Conservation (phyloP, 23 tunicate species). For the Trididemnum clinides region DNA sequence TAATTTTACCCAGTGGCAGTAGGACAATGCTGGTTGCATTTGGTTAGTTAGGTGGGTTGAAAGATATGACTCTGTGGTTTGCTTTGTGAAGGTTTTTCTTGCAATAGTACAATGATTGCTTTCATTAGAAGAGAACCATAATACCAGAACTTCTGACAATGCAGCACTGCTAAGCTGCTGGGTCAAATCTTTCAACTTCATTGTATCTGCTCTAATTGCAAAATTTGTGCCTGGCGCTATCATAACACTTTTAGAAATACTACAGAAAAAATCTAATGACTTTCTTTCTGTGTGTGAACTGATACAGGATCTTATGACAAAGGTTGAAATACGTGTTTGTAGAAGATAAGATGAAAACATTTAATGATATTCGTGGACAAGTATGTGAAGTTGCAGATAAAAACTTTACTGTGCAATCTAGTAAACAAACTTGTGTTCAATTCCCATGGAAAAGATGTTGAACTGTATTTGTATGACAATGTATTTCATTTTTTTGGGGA, state of each 20-base stretch:
- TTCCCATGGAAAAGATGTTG: slow-evolving; percentile 1
- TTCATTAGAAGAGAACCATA: slow-evolving; percentile 28
- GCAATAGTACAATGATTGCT: slow-evolving; percentile 35
- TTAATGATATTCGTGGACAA: not conserved
- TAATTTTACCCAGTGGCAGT: slow-evolving; percentile 16
- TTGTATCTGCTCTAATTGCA: slow-evolving; percentile 16
- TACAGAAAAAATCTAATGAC: slow-evolving; percentile 30
- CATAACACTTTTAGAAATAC: slow-evolving; percentile 24
- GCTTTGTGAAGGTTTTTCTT: slow-evolving; percentile 15
- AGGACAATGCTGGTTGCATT: slow-evolving; percentile 12
- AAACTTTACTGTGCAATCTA: slow-evolving; percentile 4
- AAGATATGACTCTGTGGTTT: slow-evolving; percentile 44
- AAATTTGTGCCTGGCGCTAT: slow-evolving; percentile 25
- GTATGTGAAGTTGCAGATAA: not conserved
- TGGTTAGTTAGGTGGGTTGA: slow-evolving; percentile 48
- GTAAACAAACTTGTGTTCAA: not conserved
- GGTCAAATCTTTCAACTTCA: slow-evolving; percentile 10
- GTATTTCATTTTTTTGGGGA: not conserved
- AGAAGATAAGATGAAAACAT: not conserved
- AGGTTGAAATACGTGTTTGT: not conserved
- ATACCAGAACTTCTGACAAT: slow-evolving; percentile 11
- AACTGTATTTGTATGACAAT: not conserved
- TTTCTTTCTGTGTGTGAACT: slow-evolving; percentile 1
- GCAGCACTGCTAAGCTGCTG: not conserved
- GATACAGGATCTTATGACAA: slow-evolving; percentile 7